These are phyloP conservation scores for Accipiter fasciatus DNA, from an alignment of 2,797 vertebrate species.

Conservation along the genomic window DNA sequence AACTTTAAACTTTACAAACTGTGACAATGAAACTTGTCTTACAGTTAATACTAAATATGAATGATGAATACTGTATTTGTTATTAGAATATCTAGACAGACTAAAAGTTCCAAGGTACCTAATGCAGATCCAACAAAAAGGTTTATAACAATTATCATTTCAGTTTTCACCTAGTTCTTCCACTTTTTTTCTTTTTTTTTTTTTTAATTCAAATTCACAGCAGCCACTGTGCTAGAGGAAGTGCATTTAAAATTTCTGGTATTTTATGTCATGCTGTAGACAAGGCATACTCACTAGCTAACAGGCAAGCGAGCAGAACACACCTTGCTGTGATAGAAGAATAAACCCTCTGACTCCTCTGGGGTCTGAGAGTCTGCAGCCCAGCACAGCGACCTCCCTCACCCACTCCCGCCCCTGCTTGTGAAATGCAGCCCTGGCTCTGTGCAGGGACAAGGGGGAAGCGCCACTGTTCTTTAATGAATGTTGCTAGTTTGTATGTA, in stretches of 20 bases:
- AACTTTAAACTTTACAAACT: not conserved
- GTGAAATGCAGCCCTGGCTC: not conserved
- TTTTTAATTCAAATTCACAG: not conserved
- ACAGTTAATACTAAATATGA: not conserved
- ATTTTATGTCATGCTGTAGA: not conserved
- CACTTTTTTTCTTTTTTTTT: too few species aligned
- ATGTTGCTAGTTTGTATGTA: not conserved
- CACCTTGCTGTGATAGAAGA: not conserved
- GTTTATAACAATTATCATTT: not conserved
- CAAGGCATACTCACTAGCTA: not conserved
- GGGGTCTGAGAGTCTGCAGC: not conserved
- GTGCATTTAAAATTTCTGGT: not conserved
- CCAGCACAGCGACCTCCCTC: not conserved
- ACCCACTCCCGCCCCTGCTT: not conserved
- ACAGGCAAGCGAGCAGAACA: accelerated
- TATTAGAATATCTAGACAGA: not conserved
- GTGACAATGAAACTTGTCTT: not conserved
- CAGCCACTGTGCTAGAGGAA: not conserved
- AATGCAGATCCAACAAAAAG: not conserved
- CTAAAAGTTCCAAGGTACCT: not conserved
- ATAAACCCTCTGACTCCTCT: not conserved
- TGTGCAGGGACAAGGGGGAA: not conserved
- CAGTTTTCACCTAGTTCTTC: not conserved
- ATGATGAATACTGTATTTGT: not conserved
- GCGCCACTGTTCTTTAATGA: not conserved